Evolutionary conservation across 1,140 invertebrate species (phyloP), one percentile per base, ranked within the genome.

Genomic region (Helicoverpa zea): DNA sequence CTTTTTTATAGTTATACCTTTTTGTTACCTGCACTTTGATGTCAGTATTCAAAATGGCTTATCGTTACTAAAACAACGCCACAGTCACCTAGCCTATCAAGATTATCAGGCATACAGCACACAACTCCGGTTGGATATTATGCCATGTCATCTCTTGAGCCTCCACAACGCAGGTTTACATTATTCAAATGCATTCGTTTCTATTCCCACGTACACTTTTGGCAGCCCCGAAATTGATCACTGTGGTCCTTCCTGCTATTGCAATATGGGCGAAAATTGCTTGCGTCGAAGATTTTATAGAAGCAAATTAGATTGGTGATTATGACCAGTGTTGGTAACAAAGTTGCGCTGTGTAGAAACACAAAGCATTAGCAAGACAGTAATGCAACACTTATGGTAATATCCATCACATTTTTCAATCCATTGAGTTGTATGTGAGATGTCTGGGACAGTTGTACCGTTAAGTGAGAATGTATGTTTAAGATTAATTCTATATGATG

Each of bases 171-270:
- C 91, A 91, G 87, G 90, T 90, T 87, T 92, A 90, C 91, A 92
- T 92, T 93, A 94, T 94, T 94, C 91, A 93, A 93, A 93, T 89
- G 85, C 87, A 88, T 88, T 86, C 84, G 82, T 89, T 89, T 89
- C 18, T 82, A 82, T 72, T 35, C 49, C 49, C 59, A 81, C 43
- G 54, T 80, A 35, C 49, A 80, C 70, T 58, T 75, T 51, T 52
- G 9, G 29, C 51, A 70, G 23, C 11, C 54, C 23, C 30, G 64
- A 83, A 79, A 74, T 47, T 54, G 14, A 11, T 43, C 9, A 18
- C 51, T n/a, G 29, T 29, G 11, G 14, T 35, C 52, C 72, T 78
- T 79, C 78, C 52, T 54, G 2, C 13, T 16, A 7, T 70, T 23
- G 23, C 0, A 3, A 49, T 82, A 89, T 63, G 54, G 77, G n/a